Percentiles rank a stretch among this genome's conserved stretches.
phyloP scores from a whole-genome alignment of 2,113 vertebrate genomes.

The Cariama cristata region DNA sequence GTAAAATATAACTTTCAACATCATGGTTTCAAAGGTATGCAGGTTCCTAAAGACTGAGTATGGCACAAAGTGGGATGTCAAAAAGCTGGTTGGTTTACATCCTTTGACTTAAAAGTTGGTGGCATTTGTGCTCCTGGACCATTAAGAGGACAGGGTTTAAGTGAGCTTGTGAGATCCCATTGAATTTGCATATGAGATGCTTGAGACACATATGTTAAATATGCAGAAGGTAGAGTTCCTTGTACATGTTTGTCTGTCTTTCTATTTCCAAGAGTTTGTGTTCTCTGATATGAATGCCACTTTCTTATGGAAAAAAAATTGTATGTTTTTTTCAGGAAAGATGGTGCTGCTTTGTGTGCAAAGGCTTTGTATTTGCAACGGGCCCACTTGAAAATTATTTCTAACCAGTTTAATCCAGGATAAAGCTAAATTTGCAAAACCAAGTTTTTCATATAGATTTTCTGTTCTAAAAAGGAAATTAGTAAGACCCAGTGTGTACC shows the following conservation, averaged over 20 bases:
- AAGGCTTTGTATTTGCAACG: background rate
- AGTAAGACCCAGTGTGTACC: background rate
- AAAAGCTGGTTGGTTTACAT: background rate
- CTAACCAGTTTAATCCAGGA: background rate
- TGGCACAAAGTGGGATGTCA: background rate
- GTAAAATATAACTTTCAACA: background rate
- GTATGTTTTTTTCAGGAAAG: background rate
- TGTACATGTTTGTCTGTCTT: background rate
- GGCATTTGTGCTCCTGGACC: background rate
- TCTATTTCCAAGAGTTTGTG: background rate
- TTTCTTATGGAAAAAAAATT: background rate
- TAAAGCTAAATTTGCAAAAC: background rate
- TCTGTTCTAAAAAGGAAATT: background rate
- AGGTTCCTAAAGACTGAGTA: background rate
- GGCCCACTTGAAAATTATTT: background rate
- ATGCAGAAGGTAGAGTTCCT: background rate
- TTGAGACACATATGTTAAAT: background rate
- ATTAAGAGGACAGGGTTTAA: background rate
- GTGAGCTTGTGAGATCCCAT: background rate
- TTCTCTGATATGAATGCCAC: background rate
- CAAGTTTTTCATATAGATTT: background rate
- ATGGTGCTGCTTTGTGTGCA: background rate
- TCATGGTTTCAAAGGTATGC: background rate
- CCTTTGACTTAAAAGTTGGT: background rate
- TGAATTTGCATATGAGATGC: background rate